Evolutionary conservation across 2,113 vertebrate genomes (phyloP).

Genomic region (Natator depressus): DNA sequence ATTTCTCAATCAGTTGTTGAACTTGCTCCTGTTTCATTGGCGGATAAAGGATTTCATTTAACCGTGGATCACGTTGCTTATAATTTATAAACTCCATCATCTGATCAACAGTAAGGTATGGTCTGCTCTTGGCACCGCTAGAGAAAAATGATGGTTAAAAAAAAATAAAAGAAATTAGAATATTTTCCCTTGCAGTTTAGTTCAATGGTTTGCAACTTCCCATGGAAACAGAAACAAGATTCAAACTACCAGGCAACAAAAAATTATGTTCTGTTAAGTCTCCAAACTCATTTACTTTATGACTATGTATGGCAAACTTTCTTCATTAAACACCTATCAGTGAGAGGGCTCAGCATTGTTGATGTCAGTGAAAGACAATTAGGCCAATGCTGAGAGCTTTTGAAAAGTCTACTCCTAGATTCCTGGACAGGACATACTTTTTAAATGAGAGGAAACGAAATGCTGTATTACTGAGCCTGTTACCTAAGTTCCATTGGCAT

Average conservation of each 20-base stretch:
- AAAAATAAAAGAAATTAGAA: constrained; percentile 9
- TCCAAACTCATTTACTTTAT: neutral
- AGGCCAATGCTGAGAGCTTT: constrained; percentile 10
- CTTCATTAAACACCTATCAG: neutral
- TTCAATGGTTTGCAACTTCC: neutral
- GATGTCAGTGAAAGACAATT: neutral
- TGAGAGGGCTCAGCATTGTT: neutral
- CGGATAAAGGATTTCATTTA: constrained; percentile 98
- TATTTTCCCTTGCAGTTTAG: neutral
- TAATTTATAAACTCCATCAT: constrained; percentile 97
- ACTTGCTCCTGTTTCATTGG: constrained; percentile 96
- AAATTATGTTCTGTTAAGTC: neutral
- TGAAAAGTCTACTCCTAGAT: neutral
- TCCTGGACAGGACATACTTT: neutral
- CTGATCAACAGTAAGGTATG: constrained; percentile 94
- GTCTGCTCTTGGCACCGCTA: constrained; percentile 93
- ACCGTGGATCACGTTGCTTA: constrained; percentile 93
- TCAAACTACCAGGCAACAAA: neutral
- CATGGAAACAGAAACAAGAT: neutral
- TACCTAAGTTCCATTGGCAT: neutral
- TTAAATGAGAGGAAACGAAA: neutral
- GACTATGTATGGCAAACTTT: neutral
- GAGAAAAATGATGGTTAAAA: constrained; percentile 17
- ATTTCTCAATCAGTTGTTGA: constrained; percentile 95
- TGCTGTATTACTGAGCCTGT: neutral